These are phyloP conservation scores for Epinephelus malabaricus DNA, from an alignment of 2,797 vertebrate species.

Conservation along the genomic window DNA sequence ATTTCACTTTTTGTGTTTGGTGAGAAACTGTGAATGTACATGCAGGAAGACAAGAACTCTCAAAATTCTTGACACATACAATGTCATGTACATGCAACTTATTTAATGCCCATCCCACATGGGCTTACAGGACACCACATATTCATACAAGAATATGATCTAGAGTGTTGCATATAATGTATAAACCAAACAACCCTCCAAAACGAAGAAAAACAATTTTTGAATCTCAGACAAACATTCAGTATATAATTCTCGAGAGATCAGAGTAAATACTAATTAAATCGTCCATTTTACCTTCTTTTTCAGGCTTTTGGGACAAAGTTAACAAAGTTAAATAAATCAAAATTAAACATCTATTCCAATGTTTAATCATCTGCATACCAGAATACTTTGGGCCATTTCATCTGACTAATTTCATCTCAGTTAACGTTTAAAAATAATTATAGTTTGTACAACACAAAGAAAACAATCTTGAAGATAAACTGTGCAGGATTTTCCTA, in stretches of 20 bases:
- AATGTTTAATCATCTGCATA: neutral
- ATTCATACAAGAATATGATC: neutral
- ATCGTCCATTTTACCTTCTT: neutral
- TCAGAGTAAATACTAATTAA: neutral
- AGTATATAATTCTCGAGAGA: neutral
- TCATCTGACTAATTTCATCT: no score
- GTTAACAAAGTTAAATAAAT: neutral
- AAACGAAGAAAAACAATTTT: neutral
- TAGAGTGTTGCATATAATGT: neutral
- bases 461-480: neutral
- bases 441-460: neutral
- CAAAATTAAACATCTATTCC: neutral
- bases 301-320: neutral
- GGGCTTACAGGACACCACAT: neutral
- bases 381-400: neutral
- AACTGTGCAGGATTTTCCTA: no score
- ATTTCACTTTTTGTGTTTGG: neutral
- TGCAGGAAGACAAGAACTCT: neutral
- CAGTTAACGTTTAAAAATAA: no score
- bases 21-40: neutral
- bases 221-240: neutral
- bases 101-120: neutral
- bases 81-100: neutral
- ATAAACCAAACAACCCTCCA: neutral
- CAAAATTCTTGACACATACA: neutral